Conservation (phyloP, 2,113 vertebrate species). For the Tretioscincus oriximinensis region DNA sequence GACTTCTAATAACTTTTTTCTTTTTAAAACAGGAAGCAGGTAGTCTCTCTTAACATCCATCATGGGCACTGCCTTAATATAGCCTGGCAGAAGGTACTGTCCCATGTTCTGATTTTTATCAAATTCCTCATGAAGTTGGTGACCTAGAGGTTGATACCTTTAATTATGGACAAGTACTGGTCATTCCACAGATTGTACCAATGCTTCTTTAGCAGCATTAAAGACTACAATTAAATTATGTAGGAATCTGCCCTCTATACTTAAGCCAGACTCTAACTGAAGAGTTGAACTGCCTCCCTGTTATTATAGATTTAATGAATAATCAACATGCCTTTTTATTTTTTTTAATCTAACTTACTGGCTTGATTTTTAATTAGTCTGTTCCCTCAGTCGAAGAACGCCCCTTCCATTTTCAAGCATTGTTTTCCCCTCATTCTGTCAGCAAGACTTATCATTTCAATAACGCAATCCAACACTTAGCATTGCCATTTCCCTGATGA, state of each 20-base stretch:
- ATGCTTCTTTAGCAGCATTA: background rate
- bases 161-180: background rate
- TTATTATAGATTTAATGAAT: slow-evolving; percentile 18
- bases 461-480: slow-evolving; percentile 15
- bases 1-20: too few species aligned
- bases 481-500: background rate
- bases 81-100: background rate
- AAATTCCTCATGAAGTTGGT: background rate
- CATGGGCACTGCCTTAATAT: background rate
- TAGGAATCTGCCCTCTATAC: slow-evolving; percentile 6
- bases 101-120: background rate
- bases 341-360: slow-evolving; percentile 31
- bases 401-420: background rate
- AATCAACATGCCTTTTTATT: slow-evolving; percentile 20
- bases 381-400: background rate
- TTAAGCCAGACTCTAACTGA: slow-evolving; percentile 7
- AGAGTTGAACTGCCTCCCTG: slow-evolving; percentile 11
- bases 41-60: too few species aligned
- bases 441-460: slow-evolving; percentile 24
- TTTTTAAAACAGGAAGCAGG: background rate
- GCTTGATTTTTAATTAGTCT: slow-evolving; percentile 29
- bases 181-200: background rate
- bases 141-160: background rate
- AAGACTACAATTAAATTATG: background rate
- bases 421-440: slow-evolving; percentile 20